Conservation (phyloP, 2,797 vertebrate species). For the Cryptoprocta ferox region DNA sequence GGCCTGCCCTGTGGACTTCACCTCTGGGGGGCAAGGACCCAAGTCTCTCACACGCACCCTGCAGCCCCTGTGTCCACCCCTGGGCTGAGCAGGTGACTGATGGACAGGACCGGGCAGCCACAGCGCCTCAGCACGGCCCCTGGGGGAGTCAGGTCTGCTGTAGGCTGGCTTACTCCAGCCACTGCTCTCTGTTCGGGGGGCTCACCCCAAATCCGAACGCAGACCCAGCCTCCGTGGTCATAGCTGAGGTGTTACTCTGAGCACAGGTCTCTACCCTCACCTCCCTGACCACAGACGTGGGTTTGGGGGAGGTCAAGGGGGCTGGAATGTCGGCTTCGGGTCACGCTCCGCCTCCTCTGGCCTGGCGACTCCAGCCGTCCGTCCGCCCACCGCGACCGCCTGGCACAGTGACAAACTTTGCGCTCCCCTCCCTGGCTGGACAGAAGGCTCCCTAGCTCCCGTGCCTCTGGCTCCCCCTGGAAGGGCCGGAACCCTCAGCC, state of each 20-base stretch:
- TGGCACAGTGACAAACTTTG: not conserved
- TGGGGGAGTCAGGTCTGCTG: too few relatives aligned
- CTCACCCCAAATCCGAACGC: not conserved
- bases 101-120: not conserved
- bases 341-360: not conserved
- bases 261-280: not conserved
- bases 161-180: not conserved
- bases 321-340: accelerated
- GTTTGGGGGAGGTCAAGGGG: not conserved
- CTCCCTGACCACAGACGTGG: not conserved
- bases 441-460: constrained; percentile 32
- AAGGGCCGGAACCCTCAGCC: constrained; percentile 80
- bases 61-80: not conserved
- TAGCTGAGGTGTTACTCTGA: not conserved
- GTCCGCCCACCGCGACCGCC: not conserved
- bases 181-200: not conserved
- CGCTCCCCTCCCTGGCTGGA: not conserved
- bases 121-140: not conserved
- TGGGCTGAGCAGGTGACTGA: not conserved
- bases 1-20: not conserved
- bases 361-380: not conserved
- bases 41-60: not conserved
- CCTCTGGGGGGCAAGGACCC: not conserved
- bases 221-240: not conserved
- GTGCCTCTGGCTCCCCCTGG: constrained; percentile 66